Evolutionary conservation across 2,113 vertebrate species (phyloP), one percentile per base, ranked within the genome.

Genomic region (Seriola rivoliana): DNA sequence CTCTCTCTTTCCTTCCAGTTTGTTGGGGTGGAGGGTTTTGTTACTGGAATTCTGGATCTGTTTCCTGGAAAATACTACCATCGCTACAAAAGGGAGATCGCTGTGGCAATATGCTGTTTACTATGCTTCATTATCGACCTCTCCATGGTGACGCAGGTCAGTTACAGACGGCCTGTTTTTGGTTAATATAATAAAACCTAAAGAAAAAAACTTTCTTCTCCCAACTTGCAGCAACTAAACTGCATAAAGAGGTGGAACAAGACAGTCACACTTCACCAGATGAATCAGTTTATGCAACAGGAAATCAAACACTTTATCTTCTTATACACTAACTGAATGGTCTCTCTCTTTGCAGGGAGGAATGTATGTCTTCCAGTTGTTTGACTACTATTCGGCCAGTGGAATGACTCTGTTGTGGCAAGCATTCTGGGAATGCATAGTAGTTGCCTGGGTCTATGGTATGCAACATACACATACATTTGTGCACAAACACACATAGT

Each of bases 361-460:
- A 66, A 96, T 96, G 96, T 96, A 95, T 25, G 95, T 96, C 87
- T 96, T 96, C 94, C 96, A 96, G 72, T 81, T 96, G 76, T 96
- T 96, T 88, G 96, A 96, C 88, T 96, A 96, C 85, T 96, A 96
- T 17, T 96, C 96, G 1, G 96, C 96, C 89, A 96, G 96, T 68
- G 96, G 96, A 23, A 96, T 96, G 94, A 96, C 96, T 68, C 95
- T 96, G 59, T 46, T 96, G 86, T 96, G 96, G 96, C 96, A 96
- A 64, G 93, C 96, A 36, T 96, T 96, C 92, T 96, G 96, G 96
- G 95, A 96, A 89, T 96, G 96, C 71, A 88, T 96, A 52, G 95
- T 96, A 68, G 94, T 96, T 16, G 89, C 96, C 81, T 96, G 96
- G 96, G 95, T 96, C 89, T 96, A 96, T 40, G 96, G 96, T 96